Base-by-base conservation (phyloP, 2,113 vertebrate species). In the Garra rufa region DNA sequence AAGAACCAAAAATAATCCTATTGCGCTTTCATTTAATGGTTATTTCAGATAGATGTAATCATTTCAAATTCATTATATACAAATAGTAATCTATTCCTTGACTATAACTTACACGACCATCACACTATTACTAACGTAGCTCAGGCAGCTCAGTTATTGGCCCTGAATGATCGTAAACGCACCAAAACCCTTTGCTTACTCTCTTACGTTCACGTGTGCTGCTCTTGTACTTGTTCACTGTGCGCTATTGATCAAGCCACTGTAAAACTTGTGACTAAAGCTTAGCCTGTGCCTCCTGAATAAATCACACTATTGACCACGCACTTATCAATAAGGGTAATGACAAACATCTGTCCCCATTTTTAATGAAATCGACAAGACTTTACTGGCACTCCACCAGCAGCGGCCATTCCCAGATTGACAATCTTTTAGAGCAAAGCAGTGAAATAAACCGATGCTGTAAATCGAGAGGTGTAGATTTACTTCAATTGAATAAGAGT, bases 311-410 rank as follows among this genome's bases (percentile, higher is more conserved):
- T 92, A 95, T 94, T 93, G 94, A 95, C 90, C 90, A 87, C 85
- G 89, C 87, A 90, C 89, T 92, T 94, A 94, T 95, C 93, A 94
- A 95, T 94, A 95, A 92, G 91, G 92, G 92, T 94, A 94, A 95
- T 95, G 93, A 94, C 93, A 95, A 94, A 94, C 92, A 94, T 94
- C 93, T 94, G 93, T 93, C 91, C 92, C 90, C 92, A 92, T 91
- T 92, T 93, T 94, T 93, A 94, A 94, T 94, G 90, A 91, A 91
- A 94, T 94, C 92, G 93, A 94, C 92, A 91, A 89, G 88, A 90
- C 82, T 92, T 91, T 92, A 83, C 92, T 92, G 93, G 91, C 92
- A 89, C 83, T 48, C 65, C 85, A 82, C 88, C 87, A 91, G 87
- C 81, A 85, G 83, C 70, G 87, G 91, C 90, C 90, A 90, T 88